These are phyloP conservation scores for Nesogale talazaci DNA, from an alignment of 2,113 vertebrate species.

Conservation along the genomic window DNA sequence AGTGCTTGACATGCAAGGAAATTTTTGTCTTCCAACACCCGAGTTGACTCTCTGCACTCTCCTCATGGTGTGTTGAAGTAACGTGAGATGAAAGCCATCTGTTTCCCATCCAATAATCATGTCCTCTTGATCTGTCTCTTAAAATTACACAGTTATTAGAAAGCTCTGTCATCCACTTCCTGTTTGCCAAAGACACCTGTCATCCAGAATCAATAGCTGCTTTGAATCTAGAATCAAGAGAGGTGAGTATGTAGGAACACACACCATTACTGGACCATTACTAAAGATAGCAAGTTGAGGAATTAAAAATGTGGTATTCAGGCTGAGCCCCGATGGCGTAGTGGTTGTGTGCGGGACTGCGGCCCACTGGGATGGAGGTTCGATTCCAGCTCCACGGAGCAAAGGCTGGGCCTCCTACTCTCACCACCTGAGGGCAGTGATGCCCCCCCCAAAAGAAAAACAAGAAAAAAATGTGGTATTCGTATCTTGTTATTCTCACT, in stretches of 20 bases:
- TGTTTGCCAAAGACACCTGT: conserved; percentile 85
- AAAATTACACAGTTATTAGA: conserved; percentile 85
- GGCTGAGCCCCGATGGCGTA: too few species aligned
- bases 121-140: conserved; percentile 86
- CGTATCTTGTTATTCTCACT: neutral
- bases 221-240: conserved; percentile 83
- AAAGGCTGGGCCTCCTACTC: too few species aligned
- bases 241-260: conserved; percentile 73
- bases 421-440: too few species aligned
- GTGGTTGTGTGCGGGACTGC: too few species aligned
- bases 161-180: conserved; percentile 83
- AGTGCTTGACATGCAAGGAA: neutral
- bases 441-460: too few species aligned
- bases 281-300: neutral
- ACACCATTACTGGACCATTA: conserved; percentile 70
- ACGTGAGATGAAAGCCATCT: conserved; percentile 78
- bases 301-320: neutral
- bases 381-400: too few species aligned
- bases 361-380: too few species aligned
- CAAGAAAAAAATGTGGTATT: neutral
- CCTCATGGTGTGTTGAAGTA: rapidly evolving
- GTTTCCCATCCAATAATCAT: conserved; percentile 81
- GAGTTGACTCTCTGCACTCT: neutral
- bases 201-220: conserved; percentile 71
- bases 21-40: neutral